These are phyloP conservation scores for Hyles lineata DNA, from an alignment of 2,888 invertebrate species.

Conservation along the genomic window DNA sequence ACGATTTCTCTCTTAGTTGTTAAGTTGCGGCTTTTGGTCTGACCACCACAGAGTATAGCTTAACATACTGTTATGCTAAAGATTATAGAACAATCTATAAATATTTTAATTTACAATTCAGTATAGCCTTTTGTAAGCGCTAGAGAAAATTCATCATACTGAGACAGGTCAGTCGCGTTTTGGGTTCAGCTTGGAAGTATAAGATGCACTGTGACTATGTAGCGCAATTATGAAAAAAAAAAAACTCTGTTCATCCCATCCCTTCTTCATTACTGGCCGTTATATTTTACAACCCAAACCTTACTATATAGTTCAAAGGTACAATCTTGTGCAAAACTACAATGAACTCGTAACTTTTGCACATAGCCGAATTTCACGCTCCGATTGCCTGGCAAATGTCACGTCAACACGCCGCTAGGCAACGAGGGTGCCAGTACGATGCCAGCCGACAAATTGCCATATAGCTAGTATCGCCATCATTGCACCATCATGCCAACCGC, in stretches of 20 bases:
- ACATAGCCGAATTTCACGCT: constrained; percentile 6
- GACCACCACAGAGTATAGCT: not conserved
- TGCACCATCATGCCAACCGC: not conserved
- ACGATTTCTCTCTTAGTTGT: constrained; percentile 4
- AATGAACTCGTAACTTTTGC: not conserved
- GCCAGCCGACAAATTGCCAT: constrained; percentile 4
- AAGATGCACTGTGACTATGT: too few relatives aligned
- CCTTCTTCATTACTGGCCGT: too few relatives aligned
- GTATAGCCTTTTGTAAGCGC: not conserved
- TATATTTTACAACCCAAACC: too few relatives aligned
- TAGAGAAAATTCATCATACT: not conserved
- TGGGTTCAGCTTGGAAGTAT: too few relatives aligned
- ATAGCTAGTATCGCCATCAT: not conserved
- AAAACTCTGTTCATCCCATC: too few relatives aligned
- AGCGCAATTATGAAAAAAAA: too few relatives aligned
- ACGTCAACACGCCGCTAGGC: not conserved
- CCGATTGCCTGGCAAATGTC: constrained; percentile 15
- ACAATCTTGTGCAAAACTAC: not conserved
- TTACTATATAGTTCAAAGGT: not conserved
- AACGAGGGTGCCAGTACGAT: not conserved
- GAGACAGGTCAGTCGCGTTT: too few relatives aligned
- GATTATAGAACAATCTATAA: too few relatives aligned
- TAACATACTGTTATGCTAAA: not conserved
- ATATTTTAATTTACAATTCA: too few relatives aligned
- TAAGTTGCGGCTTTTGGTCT: not conserved